These are phyloP conservation scores for Speoplatyrhinus poulsoni DNA, from an alignment of 2,113 vertebrate genomes.

Conservation along the genomic window DNA sequence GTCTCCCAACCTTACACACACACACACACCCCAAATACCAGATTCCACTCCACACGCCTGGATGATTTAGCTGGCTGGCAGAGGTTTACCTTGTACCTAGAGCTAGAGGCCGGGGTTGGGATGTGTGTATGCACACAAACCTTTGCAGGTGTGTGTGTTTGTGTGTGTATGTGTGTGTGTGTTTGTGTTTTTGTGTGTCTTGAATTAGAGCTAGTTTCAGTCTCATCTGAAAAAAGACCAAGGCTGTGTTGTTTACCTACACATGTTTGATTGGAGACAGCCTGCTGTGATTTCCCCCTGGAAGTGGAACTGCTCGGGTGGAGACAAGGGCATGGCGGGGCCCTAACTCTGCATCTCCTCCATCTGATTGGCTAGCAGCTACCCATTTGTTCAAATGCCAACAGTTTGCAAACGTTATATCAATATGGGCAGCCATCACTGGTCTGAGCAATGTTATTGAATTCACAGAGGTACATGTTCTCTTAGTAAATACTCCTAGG, in stretches of 20 bases:
- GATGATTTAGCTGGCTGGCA: conserved; percentile 57
- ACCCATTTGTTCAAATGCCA: no score
- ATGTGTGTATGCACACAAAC: conserved; percentile 11
- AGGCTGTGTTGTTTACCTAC: conserved; percentile 45
- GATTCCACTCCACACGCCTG: conserved; percentile 66
- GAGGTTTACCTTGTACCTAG: conserved; percentile 57
- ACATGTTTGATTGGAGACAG: conserved; percentile 46
- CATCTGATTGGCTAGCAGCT: no score
- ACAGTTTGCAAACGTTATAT: no score
- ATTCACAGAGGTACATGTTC: no score
- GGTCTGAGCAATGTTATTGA: no score
- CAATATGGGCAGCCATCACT: no score
- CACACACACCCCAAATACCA: conserved; percentile 6
- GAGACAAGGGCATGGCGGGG: conserved; percentile 37
- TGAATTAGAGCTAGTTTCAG: conserved; percentile 29
- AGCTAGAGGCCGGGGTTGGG: conserved; percentile 24
- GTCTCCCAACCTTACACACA: conserved; percentile 31
- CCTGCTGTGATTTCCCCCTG: conserved; percentile 36
- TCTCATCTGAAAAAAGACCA: conserved; percentile 15
- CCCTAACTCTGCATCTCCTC: conserved; percentile 18
- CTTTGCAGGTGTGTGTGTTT: neutral
- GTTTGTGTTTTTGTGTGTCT: neutral
- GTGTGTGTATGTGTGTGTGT: neutral
- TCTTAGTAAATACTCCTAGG: no score
- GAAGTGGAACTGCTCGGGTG: conserved; percentile 19